Percentiles rank a stretch among this genome's conserved stretches.
phyloP scores from a whole-genome alignment of 2,888 invertebrate genomes.

The Pinctada fucata region DNA sequence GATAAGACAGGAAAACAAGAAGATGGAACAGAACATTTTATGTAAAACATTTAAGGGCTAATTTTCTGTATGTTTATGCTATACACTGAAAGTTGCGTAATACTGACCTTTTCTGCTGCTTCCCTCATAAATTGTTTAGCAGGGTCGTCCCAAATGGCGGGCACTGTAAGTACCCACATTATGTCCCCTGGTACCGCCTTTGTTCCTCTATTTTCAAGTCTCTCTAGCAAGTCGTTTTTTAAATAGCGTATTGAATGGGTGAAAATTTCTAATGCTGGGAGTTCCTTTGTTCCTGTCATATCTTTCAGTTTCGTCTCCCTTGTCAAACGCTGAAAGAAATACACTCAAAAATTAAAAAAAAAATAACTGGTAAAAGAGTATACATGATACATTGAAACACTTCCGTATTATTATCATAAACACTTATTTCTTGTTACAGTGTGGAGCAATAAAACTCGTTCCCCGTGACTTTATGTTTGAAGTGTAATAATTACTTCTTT shows the following conservation, averaged over 20 bases:
- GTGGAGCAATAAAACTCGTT: no score
- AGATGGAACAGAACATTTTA: no score
- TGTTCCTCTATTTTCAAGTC: neutral
- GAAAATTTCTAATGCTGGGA: conserved; percentile 11
- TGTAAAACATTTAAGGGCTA: no score
- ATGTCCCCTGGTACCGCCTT: conserved; percentile 5
- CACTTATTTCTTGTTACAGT: no score
- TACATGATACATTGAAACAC: no score
- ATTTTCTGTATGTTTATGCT: no score
- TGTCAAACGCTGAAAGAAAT: conserved; percentile 13
- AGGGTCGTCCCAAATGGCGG: conserved; percentile 21
- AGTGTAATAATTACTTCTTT: no score
- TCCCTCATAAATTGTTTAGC: conserved; percentile 14
- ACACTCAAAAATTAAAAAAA: neutral
- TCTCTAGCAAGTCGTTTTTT: conserved; percentile 6
- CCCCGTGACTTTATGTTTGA: no score
- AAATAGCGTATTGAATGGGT: conserved; percentile 10
- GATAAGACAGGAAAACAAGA: no score
- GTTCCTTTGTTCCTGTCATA: neutral
- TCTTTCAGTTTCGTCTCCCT: neutral
- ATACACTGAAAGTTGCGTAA: no score
- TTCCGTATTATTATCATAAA: no score
- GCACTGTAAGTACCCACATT: conserved; percentile 14
- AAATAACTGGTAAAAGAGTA: neutral
- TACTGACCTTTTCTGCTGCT: conserved; percentile 13